Conservation (phyloP, 2,113 vertebrate genomes). For the Zosterops borbonicus region DNA sequence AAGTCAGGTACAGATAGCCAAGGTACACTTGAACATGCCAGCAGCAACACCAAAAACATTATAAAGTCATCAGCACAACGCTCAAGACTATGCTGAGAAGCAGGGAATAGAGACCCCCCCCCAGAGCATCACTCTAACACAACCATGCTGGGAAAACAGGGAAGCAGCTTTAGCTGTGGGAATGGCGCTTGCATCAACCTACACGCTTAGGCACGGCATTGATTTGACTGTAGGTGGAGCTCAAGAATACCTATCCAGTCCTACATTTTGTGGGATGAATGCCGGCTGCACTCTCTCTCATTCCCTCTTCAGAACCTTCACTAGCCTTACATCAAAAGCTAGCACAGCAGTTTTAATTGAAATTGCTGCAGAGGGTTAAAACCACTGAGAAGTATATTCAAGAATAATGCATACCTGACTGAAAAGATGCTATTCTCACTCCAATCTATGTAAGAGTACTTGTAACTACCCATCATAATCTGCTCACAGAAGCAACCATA, state of each 20-base stretch:
- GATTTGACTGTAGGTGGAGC: conserved; percentile 16
- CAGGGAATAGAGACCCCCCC: not conserved
- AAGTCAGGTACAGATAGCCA: not conserved
- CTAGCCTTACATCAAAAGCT: not conserved
- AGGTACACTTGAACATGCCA: not conserved
- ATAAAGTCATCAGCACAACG: not conserved
- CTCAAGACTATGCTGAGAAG: not conserved
- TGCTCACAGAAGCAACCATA: fast-evolving
- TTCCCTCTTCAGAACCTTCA: not conserved
- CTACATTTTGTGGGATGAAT: not conserved
- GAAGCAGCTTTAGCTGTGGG: not conserved
- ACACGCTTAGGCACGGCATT: not conserved
- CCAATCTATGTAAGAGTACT: not conserved
- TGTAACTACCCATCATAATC: not conserved
- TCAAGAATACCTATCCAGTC: not conserved
- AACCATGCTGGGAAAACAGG: not conserved
- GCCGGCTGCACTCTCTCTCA: fast-evolving
- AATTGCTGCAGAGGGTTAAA: not conserved
- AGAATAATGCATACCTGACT: not conserved
- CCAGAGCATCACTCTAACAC: not conserved
- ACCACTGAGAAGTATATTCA: not conserved
- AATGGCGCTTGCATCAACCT: not conserved
- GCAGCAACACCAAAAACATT: not conserved
- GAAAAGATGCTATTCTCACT: not conserved
- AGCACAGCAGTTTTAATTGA: not conserved